Conservation (phyloP, 1,140 invertebrate genomes). For the Halyomorpha halys region DNA sequence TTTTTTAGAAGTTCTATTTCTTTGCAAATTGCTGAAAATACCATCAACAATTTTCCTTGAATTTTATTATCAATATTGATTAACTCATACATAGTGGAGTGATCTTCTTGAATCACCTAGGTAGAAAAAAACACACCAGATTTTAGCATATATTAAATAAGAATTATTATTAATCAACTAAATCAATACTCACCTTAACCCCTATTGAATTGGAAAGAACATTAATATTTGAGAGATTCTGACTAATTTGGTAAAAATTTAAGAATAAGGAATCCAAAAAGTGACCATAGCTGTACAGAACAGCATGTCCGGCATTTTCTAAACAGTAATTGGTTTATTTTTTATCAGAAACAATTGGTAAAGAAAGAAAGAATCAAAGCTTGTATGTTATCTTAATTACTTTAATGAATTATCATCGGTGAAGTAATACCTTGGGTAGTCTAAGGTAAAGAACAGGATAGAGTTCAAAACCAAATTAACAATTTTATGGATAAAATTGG, state of each 20-base stretch:
- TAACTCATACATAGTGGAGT: constrained; percentile 39
- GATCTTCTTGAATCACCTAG: constrained; percentile 9
- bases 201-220: not conserved
- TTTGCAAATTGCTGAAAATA: constrained; percentile 63
- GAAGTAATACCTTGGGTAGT: no score
- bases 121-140: not conserved
- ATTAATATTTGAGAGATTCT: not conserved
- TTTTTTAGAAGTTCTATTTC: constrained; percentile 59
- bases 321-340: no score
- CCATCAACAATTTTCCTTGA: constrained; percentile 70
- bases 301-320: constrained; percentile 23
- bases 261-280: constrained; percentile 22
- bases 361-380: no score
- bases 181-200: not conserved
- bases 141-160: not conserved
- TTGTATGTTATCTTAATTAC: no score
- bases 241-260: not conserved
- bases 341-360: no score
- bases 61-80: constrained; percentile 71
- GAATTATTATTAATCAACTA: not conserved
- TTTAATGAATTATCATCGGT: no score
- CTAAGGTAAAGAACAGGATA: no score
- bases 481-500: no score
- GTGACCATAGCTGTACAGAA: constrained; percentile 24
- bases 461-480: no score